Conservation (phyloP, 2,888 invertebrate genomes). For the Leptura quadrifasciata region DNA sequence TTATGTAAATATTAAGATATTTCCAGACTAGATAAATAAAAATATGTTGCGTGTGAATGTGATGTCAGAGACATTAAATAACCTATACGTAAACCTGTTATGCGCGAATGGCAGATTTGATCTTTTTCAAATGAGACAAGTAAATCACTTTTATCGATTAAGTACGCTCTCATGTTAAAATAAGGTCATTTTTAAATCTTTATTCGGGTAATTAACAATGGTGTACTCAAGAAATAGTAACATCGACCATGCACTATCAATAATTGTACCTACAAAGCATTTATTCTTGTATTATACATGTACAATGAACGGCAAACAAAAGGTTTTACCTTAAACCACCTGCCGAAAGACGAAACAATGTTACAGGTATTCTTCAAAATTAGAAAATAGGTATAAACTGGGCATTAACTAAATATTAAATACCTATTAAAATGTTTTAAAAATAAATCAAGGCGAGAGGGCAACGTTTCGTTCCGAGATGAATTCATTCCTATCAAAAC, state of each 20-base stretch:
- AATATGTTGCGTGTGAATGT: background rate
- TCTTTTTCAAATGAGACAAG: background rate
- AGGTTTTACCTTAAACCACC: background rate
- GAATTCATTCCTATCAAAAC: constrained; percentile 62
- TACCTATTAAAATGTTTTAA: background rate
- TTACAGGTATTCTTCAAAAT: background rate
- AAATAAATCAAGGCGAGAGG: constrained; percentile 15
- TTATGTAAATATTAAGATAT: constrained; percentile 18
- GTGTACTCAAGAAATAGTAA: too few relatives aligned
- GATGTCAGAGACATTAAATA: background rate
- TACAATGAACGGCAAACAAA: background rate
- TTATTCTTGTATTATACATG: too few relatives aligned
- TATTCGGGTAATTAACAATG: background rate
- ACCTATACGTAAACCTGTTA: constrained; percentile 14
- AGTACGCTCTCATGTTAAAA: too few relatives aligned
- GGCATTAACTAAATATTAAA: background rate
- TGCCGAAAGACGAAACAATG: background rate
- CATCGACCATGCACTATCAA: too few relatives aligned
- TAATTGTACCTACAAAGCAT: too few relatives aligned
- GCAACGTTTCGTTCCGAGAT: constrained; percentile 42
- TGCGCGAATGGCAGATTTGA: constrained; percentile 7
- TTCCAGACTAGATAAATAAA: constrained; percentile 2
- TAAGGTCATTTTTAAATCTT: too few relatives aligned
- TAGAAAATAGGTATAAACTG: background rate
- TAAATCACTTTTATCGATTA: background rate